Evolutionary conservation across 2,888 invertebrate species (phyloP), one percentile per base, ranked within the genome.

Genomic region (Mylabris sibirica): DNA sequence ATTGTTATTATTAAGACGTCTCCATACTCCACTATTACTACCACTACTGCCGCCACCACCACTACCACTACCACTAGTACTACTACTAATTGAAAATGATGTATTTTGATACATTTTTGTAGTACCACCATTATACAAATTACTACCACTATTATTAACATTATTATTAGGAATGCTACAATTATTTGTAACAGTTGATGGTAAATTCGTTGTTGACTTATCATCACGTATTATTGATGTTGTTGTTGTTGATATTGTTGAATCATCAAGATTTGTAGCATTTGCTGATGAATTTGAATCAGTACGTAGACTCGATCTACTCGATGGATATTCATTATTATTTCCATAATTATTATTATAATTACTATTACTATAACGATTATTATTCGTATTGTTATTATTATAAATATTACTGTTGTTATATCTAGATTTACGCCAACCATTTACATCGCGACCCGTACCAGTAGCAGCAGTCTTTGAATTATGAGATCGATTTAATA

Each of bases 211-310:
- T n/a, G n/a, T 60, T 41, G 24, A 61, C 53, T 44, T 71, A 63
- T 53, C 64, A 62, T 26, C 57, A 38, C 59, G 65, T 57, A 30
- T 65, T 30, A 60, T 65, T 66, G 65, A n/a, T 60, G 44, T 62
- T 26, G 60, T 64, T 63, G 67, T 67, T 6, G 70, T 70, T 60
- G 44, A 62, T 26, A 53, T 64, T 63, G 67, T 67, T 6, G 70
- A 69, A 9, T 74, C 73, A 59, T 67, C 69, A 41, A 41, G 14
- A 41, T 17, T 64, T 64, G 63, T 72, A 60, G 73, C 76, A 68
- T 80, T 81, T 6, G 82, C 80, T 17, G 82, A 82, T 0, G 82
- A 82, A 66, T 81, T 82, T 9, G 83, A 82, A 63, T 80, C 79
- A 1, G 81, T 80, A 35, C 82, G 76, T 35, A 77, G 53, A 60